Conservation (phyloP, 2,888 invertebrate genomes). For the Ditula angustiorana region DNA sequence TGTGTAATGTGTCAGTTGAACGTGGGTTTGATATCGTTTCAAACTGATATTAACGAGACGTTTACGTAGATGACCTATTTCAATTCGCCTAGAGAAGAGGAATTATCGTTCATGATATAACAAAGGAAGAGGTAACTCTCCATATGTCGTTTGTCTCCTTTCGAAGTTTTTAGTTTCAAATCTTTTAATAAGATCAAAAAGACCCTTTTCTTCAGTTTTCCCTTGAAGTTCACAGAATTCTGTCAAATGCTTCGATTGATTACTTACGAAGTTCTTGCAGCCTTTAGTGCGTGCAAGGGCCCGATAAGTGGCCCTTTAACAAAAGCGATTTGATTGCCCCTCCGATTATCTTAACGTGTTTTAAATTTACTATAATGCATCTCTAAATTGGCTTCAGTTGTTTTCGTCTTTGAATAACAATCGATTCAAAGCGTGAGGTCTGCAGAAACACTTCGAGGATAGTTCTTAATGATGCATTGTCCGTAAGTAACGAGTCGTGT, state of each 20-base stretch:
- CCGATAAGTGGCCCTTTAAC: conserved; percentile 27
- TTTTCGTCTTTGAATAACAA: conserved; percentile 20
- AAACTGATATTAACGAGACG: background rate
- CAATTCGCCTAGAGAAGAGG: background rate
- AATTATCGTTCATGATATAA: no score
- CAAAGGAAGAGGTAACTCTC: background rate
- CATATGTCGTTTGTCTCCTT: background rate
- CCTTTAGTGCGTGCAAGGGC: conserved; percentile 1
- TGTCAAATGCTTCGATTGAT: background rate
- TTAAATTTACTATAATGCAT: conserved; percentile 31
- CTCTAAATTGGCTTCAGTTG: conserved; percentile 18
- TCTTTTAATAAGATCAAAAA: background rate
- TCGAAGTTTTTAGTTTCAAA: background rate
- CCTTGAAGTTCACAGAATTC: background rate
- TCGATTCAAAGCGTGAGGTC: conserved; percentile 6
- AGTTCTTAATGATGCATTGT: conserved; percentile 15
- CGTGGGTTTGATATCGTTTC: conserved; percentile 9
- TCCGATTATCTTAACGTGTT: conserved; percentile 25
- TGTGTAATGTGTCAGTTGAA: conserved; percentile 11
- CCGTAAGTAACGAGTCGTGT: conserved; percentile 1
- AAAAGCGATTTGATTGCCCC: conserved; percentile 19
- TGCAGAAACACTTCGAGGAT: background rate
- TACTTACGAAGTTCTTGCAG: background rate
- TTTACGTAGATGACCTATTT: background rate
- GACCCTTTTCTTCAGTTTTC: background rate